Base-by-base conservation (phyloP, 2,888 invertebrate species). In the Diploptera punctata region DNA sequence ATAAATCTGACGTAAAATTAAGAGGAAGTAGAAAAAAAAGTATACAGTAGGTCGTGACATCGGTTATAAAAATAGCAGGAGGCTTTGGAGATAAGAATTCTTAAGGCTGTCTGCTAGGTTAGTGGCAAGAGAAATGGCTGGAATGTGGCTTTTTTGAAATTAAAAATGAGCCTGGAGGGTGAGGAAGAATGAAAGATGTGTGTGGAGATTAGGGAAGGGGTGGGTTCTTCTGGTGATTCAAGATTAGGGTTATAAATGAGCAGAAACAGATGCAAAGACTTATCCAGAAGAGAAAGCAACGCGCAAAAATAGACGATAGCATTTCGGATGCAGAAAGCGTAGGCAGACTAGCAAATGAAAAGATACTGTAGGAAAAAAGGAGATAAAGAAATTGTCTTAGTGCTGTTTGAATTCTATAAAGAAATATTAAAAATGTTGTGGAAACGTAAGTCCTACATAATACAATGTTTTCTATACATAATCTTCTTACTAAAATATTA, bases 211-310 rank as follows among this genome's bases (percentile, higher is more conserved):
- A 54, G 54, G 16, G 26, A 21, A 26, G 47, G 4, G 1, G 54
- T 13, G 26, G 54, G 21, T 21, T 54, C 54, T 54, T 54, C 54
- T 54, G 54, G 54, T 54, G 54, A 54, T 54, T 24, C 21, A 18
- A 54, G 54, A 54, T 54, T 54, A 54, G 54, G 26, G 54, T 54
- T 24, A 54, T 54, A 54, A 54, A 54, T 54, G 54, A 4, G 54
- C 21, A 10, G 54, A 26, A 54, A 54, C 54, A 54, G 54, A 24
- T 54, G 54, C 1, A 3, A 3, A 10, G 26, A 21, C 54, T 54
- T 54, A 54, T 9, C 26, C 10, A 9, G 13, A 21, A 13, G 24
- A 54, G 54, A 3, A 54, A 24, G 54, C 19, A 54, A 24, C 10
- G 49, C n/a, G 10, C 5, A 33, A 54, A 54, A 24, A 54, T 21